Evolutionary conservation across 2,797 vertebrate species (phyloP).

Genomic region (Hozukius guyotensis): DNA sequence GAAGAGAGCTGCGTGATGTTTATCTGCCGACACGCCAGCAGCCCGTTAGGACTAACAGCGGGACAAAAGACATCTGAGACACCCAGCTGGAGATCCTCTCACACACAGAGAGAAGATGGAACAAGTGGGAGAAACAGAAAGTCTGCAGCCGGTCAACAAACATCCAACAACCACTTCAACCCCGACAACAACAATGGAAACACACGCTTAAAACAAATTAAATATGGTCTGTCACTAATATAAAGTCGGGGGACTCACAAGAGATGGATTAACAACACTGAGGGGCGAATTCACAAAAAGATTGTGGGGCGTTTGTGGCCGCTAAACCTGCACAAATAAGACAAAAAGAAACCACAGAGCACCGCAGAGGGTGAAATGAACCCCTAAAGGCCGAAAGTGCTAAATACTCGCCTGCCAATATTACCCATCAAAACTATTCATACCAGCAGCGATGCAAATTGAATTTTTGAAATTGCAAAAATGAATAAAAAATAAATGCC

Average conservation of each 20-base stretch:
- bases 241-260: too few relatives aligned
- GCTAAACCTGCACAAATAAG: too few relatives aligned
- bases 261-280: too few relatives aligned
- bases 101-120: not conserved
- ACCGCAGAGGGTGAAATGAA: not conserved
- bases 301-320: too few relatives aligned
- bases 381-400: too few relatives aligned
- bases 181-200: not conserved
- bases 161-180: not conserved
- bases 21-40: slow-evolving; percentile 32
- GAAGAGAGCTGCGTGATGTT: slow-evolving; percentile 53
- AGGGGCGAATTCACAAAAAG: too few relatives aligned
- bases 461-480: too few relatives aligned
- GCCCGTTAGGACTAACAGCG: not conserved
- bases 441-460: not conserved
- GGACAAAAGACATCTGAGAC: not conserved
- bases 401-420: not conserved
- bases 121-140: too few relatives aligned
- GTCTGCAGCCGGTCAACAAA: not conserved
- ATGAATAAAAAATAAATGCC: too few relatives aligned
- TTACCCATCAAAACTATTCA: not conserved
- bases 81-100: not conserved
- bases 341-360: not conserved
- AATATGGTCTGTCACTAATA: too few relatives aligned
- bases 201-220: too few relatives aligned